A percentile compares a stretch with the other conserved stretches of the same genome.
phyloP scores from a whole-genome alignment of 2,797 vertebrate species.

The Cossypha caffra region DNA sequence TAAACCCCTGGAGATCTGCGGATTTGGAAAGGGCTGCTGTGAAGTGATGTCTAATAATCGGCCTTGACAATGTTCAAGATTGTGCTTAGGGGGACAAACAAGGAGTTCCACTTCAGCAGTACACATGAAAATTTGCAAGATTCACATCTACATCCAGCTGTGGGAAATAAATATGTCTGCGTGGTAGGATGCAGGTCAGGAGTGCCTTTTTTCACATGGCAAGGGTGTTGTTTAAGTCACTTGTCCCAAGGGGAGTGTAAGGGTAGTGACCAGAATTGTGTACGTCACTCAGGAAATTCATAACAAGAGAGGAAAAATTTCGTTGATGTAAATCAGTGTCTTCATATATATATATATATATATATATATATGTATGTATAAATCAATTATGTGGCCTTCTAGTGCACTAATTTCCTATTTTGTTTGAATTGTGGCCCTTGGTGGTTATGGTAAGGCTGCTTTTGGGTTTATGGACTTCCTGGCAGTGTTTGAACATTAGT shows the following conservation, averaged over 20 bases:
- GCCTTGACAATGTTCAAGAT: constrained; percentile 54
- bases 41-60: constrained; percentile 44
- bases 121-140: background rate
- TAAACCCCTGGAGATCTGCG: background rate
- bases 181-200: background rate
- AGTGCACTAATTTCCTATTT: constrained; percentile 46
- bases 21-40: constrained; percentile 1
- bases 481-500: background rate
- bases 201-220: background rate
- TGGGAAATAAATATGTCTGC: background rate
- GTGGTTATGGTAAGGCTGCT: background rate
- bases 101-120: background rate
- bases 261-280: background rate
- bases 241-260: background rate
- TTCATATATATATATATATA: background rate
- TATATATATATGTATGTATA: no score
- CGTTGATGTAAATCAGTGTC: constrained; percentile 36
- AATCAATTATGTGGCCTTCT: constrained; percentile 30
- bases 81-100: constrained; percentile 28
- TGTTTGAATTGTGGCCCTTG: background rate
- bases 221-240: background rate
- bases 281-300: background rate
- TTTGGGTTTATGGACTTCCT: background rate
- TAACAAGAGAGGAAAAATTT: background rate
- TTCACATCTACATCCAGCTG: background rate